Evolutionary conservation across 1,140 invertebrate species (phyloP).

Genomic region (Zaprionus taronus): DNA sequence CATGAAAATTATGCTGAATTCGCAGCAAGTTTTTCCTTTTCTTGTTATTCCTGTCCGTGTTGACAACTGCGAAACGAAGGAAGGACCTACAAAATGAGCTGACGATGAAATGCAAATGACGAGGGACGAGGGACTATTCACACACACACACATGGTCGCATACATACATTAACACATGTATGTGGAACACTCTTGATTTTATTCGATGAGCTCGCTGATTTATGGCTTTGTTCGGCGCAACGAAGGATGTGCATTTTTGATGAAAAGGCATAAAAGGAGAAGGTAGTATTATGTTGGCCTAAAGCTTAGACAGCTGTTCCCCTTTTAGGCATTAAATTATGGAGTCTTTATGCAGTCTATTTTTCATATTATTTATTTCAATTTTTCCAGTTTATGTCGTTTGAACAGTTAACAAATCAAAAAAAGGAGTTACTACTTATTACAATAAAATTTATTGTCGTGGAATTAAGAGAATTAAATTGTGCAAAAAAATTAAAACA

Average conservation of each 20-base stretch:
- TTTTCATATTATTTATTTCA: neutral
- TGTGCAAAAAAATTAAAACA: no score
- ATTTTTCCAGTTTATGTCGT: no score
- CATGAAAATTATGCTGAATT: slow-evolving; percentile 11
- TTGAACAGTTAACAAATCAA: no score
- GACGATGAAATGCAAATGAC: slow-evolving; percentile 4
- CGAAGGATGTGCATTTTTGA: slow-evolving; percentile 1
- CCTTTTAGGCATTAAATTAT: neutral
- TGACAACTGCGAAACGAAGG: slow-evolving; percentile 4
- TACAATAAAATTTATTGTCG: no score
- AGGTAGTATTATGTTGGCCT: neutral
- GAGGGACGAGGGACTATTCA: neutral
- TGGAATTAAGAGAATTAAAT: no score
- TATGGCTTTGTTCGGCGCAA: slow-evolving; percentile 1
- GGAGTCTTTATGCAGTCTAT: neutral
- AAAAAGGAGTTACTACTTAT: no score
- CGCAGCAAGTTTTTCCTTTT: neutral
- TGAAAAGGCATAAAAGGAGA: neutral
- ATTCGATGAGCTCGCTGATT: slow-evolving; percentile 6
- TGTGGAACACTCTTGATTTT: neutral
- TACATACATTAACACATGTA: neutral
- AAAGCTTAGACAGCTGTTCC: neutral
- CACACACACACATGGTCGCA: no score
- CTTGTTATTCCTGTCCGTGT: slow-evolving; percentile 2
- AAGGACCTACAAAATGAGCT: neutral